phyloP scores from a whole-genome alignment of 2,113 vertebrate species.

The Anhinga anhinga region DNA sequence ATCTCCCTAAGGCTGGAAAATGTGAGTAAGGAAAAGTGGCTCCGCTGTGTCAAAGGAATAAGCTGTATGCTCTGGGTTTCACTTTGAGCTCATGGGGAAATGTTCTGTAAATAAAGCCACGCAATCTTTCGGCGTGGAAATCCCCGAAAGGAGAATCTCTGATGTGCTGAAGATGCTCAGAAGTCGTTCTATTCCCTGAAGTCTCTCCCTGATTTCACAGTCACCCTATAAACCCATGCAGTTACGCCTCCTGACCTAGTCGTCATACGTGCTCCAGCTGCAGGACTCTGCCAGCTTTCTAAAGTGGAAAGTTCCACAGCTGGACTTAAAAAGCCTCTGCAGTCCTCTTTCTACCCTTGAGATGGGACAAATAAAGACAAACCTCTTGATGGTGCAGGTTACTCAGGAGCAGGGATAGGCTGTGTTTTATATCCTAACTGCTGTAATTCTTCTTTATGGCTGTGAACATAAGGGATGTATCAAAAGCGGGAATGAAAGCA shows the following conservation, averaged over 20 bases:
- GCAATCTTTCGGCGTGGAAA: neutral
- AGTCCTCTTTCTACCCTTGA: neutral
- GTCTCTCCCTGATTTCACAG: neutral
- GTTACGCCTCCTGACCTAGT: too few species aligned
- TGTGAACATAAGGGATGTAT: neutral
- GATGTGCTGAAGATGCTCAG: neutral
- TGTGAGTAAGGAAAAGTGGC: neutral
- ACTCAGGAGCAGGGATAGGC: neutral
- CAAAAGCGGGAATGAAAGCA: too few species aligned
- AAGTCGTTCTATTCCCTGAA: neutral
- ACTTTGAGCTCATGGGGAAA: neutral
- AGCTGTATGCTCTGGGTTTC: neutral
- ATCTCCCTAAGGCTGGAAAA: neutral
- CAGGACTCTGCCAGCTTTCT: neutral
- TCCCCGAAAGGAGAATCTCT: neutral
- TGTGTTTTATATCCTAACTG: neutral
- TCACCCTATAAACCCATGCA: too few species aligned
- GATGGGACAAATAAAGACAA: neutral
- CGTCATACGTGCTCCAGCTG: fast-evolving
- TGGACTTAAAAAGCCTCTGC: neutral
- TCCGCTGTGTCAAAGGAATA: neutral
- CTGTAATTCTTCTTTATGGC: neutral
- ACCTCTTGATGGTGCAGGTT: fast-evolving
- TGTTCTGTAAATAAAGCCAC: neutral
- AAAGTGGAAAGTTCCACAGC: neutral